A percentile compares a stretch with the other conserved stretches of the same genome.
phyloP scores from a whole-genome alignment of 2,888 invertebrate genomes.

The Choristoneura rosaceana region DNA sequence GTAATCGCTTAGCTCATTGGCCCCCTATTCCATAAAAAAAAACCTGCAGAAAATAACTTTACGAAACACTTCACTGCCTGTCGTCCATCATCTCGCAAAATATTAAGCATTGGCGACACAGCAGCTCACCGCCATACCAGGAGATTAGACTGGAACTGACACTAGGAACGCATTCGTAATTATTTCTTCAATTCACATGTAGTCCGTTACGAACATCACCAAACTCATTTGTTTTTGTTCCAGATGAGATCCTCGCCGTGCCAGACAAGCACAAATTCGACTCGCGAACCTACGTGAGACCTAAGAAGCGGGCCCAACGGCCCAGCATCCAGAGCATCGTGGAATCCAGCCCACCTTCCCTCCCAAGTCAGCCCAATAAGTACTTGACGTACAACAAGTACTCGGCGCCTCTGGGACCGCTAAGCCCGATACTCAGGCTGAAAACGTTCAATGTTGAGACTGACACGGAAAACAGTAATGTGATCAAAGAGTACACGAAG shows the following conservation, averaged over 20 bases:
- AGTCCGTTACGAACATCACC: no score
- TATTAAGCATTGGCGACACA: no score
- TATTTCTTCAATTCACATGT: no score
- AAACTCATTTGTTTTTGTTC: constrained; percentile 47
- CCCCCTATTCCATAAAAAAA: no score
- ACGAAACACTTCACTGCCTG: no score
- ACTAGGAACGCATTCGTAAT: no score
- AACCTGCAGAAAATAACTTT: no score
- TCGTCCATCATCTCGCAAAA: no score
- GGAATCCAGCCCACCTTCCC: constrained; percentile 67
- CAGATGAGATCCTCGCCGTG: constrained; percentile 67
- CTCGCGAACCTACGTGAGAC: constrained; percentile 89
- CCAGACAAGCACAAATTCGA: constrained; percentile 86
- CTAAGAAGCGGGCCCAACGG: constrained; percentile 86
- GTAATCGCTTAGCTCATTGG: no score
- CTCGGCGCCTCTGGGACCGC: constrained; percentile 66
- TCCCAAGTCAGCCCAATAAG: constrained; percentile 64
- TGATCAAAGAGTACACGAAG: constrained; percentile 73
- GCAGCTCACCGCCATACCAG: no score
- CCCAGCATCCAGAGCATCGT: constrained; percentile 86
- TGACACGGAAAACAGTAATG: constrained; percentile 71
- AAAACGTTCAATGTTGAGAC: constrained; percentile 79
- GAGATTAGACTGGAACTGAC: no score
- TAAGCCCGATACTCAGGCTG: constrained; percentile 73
- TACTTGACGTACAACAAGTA: constrained; percentile 81